Evolutionary conservation across 2,888 invertebrate species (phyloP).

Genomic region (Creontiades dilutus): DNA sequence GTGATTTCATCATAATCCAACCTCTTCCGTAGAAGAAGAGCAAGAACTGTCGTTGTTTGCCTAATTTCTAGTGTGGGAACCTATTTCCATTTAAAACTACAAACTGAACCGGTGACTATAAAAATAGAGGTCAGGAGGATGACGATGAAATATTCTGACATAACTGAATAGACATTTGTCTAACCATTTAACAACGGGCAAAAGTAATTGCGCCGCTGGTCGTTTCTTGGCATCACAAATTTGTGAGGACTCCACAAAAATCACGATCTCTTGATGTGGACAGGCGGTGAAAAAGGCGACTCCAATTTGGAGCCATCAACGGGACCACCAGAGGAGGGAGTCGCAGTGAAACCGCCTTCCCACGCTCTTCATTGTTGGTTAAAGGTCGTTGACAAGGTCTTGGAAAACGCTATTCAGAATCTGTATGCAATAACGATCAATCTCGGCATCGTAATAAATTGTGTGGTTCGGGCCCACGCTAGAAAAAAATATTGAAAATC

Average conservation of each 20-base stretch:
- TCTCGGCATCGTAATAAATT: constrained; percentile 27
- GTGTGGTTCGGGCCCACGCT: constrained; percentile 4
- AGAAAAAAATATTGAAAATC: background rate
- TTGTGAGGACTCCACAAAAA: constrained; percentile 6
- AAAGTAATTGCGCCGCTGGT: background rate
- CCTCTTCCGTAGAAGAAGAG: too few species aligned
- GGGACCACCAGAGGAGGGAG: constrained; percentile 29
- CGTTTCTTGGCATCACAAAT: background rate
- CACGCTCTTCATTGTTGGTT: constrained; percentile 44
- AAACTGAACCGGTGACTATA: too few species aligned
- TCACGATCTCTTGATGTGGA: constrained; percentile 15
- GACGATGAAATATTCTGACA: too few species aligned
- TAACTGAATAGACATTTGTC: too few species aligned
- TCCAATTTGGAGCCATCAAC: constrained; percentile 49
- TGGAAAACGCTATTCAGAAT: constrained; percentile 38
- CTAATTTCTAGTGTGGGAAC: too few species aligned
- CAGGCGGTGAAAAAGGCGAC: constrained; percentile 22
- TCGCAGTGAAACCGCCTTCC: constrained; percentile 1
- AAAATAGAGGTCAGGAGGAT: too few species aligned
- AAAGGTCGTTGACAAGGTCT: constrained; percentile 42
- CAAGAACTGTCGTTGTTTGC: too few species aligned
- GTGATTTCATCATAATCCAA: too few species aligned
- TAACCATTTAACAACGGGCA: too few species aligned
- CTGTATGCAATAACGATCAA: constrained; percentile 8
- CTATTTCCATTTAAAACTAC: too few species aligned